Evolutionary conservation across 2,888 invertebrate genomes (phyloP), one percentile per base, ranked within the genome.

Genomic region (Epinotia demarniana): DNA sequence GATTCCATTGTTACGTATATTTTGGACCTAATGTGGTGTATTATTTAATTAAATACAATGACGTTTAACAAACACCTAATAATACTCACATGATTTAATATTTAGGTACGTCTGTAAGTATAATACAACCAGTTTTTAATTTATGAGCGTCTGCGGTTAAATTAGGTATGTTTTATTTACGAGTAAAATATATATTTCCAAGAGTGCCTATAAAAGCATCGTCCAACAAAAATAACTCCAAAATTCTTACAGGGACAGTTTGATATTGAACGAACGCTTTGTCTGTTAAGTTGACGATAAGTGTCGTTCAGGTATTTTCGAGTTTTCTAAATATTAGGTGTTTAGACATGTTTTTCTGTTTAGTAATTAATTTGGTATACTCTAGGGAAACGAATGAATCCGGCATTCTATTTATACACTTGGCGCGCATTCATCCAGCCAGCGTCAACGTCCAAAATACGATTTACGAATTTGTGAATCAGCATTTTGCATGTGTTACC

Each of bases 381-480:
- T 6, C 8, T 57, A 19, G 18, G 19, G 13, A 1, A 18, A 43
- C 33, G 62, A 62, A 43, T 62, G 12, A 12, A 12, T 18, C 18
- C 8, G 33, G n/a, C 11, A 12, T 66, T 66, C 12, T 55, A 66
- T 66, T 49, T 66, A 33, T 66, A 53, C 27, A 66, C 5, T 53
- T 33, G 53, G 66, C 66, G n/a, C 27, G 3, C 53, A 18, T 6
- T 18, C 53, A 66, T 13, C 16, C 46, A 64, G 19, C 39, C 49
- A 16, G 49, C 4, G 53, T 53, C n/a, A 33, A 53, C 18, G 4
- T 27, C n/a, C 53, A 18, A 66, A 66, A 66, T 66, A 55, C 53
- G 49, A n/a, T 49, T 64, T 55, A 66, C 53, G 12, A 66, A 33
- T 66, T 27, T 33, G 66, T 66, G 66, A 55, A 55, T 66, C 66